Evolutionary conservation across 1,140 invertebrate genomes (phyloP).

Genomic region (Papilio machaon): DNA sequence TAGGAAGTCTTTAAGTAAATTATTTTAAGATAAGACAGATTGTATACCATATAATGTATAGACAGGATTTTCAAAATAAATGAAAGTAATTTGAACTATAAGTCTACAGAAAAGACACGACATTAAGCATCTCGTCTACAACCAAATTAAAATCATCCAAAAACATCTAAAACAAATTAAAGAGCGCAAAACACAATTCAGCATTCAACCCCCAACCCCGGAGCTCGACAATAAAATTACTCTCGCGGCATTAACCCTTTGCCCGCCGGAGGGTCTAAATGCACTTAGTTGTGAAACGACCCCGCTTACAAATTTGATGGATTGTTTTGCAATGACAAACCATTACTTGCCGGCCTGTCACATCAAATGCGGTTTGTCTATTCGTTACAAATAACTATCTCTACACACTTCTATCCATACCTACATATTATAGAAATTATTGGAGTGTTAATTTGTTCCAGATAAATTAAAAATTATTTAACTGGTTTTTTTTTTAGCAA

Average conservation of each 20-base stretch:
- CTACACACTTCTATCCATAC: not conserved
- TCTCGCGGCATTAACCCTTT: slow-evolving; percentile 59
- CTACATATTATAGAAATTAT: too few species aligned
- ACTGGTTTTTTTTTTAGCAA: too few species aligned
- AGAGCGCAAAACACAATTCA: slow-evolving; percentile 70
- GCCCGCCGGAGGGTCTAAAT: slow-evolving; percentile 45
- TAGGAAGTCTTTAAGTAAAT: slow-evolving; percentile 41
- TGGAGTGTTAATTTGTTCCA: too few species aligned
- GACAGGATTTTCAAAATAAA: slow-evolving; percentile 23
- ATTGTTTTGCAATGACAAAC: slow-evolving; percentile 55
- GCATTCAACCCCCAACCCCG: slow-evolving; percentile 62
- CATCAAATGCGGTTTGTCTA: not conserved
- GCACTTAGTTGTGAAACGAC: slow-evolving; percentile 52
- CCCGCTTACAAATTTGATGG: slow-evolving; percentile 62
- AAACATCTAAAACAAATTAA: slow-evolving; percentile 66
- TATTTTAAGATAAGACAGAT: slow-evolving; percentile 14
- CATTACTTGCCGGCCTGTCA: not conserved
- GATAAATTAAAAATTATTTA: too few species aligned
- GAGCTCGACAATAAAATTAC: slow-evolving; percentile 63
- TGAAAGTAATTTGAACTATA: not conserved
- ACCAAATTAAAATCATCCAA: slow-evolving; percentile 43
- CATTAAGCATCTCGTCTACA: not conserved
- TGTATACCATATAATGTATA: slow-evolving; percentile 14
- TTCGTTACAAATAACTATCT: not conserved
- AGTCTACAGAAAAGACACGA: too few species aligned